Evolutionary conservation across 30 jellyfish, hydroid and myxozoan species (phyloP), one percentile per base, ranked within the genome.

Genomic region (Rhopilema esculentum): DNA sequence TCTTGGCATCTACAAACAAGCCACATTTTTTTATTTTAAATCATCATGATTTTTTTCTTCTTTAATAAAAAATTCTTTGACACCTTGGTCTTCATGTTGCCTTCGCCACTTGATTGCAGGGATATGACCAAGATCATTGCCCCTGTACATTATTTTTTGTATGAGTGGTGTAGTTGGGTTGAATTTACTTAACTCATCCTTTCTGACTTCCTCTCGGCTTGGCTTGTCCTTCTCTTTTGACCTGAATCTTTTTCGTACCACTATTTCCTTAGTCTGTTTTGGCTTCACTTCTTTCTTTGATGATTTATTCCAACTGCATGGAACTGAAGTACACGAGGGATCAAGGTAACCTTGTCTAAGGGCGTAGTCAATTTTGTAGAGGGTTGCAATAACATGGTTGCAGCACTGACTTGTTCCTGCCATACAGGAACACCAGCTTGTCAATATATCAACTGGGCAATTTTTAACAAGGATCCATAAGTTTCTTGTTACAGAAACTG

Each of bases 341-440:
- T 30, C 80, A 30, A 66, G 20, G 79, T 68, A 82, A 17, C 66
- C 75, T n/a, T 68, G 28, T 4, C 28, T 62, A 19, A 17, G 18
- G 19, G 90, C 88, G 69, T 28, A 30, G 40, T 82, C 79, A 19
- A 82, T 66, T 26, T 84, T 73, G 31, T 50, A 70, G 15, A 84
- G 89, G 31, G 72, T 49, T 23, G 93, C 81, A 0, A 73, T 73
- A 21, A 84, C 90, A 72, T 72, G 93, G 68, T 84, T 84, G 80
- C 93, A 84, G 31, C 69, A 40, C 9, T 70, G 73, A 73, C 90
- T 68, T 21, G 89, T 32, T 27, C 93, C 91, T 15, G 91, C 91
- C 40, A 69, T 69, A 29, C 91, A 82, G 24, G 89, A 22, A 49
- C 91, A 82, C 33, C 77, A 67, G 22, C 79, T 19, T 69, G 91